Percentiles rank a stretch among this genome's conserved stretches.
Evolutionary conservation across 2,888 invertebrate genomes (phyloP).

Genomic region (Eristalis pertinax): DNA sequence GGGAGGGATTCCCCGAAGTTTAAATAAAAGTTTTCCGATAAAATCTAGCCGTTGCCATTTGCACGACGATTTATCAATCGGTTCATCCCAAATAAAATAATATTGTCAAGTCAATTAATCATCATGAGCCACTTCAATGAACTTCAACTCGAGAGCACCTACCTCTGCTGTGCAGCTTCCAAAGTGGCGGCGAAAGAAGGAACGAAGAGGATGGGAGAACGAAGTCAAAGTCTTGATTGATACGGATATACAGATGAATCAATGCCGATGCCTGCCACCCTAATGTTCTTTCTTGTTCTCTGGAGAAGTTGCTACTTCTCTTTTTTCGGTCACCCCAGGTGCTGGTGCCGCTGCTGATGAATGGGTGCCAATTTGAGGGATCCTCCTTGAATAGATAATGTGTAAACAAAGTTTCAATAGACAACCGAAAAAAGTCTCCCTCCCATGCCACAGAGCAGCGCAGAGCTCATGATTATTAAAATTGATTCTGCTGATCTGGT

Average conservation of each 20-base stretch:
- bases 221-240: constrained; percentile 45
- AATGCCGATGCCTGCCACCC: constrained; percentile 19
- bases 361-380: constrained; percentile 47
- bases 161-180: background rate
- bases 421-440: background rate
- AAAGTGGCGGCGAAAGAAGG: background rate
- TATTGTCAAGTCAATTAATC: constrained; percentile 53
- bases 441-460: background rate
- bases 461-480: constrained; percentile 39
- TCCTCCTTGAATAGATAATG: constrained; percentile 37
- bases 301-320: constrained; percentile 17
- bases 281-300: constrained; percentile 21
- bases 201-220: background rate
- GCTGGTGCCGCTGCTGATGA: constrained; percentile 39
- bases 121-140: constrained; percentile 31
- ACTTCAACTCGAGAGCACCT: constrained; percentile 19
- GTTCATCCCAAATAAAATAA: constrained; percentile 32
- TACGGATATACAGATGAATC: constrained; percentile 53
- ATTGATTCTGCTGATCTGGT: constrained; percentile 21
- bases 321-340: constrained; percentile 18
- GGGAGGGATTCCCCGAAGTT: constrained; percentile 4
- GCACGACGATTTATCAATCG: constrained; percentile 46
- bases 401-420: constrained; percentile 42
- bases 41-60: constrained; percentile 8
- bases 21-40: constrained; percentile 24